These are phyloP conservation scores for Sphaerophoria rueppellii DNA, from an alignment of 2,888 invertebrate species.

Conservation along the genomic window DNA sequence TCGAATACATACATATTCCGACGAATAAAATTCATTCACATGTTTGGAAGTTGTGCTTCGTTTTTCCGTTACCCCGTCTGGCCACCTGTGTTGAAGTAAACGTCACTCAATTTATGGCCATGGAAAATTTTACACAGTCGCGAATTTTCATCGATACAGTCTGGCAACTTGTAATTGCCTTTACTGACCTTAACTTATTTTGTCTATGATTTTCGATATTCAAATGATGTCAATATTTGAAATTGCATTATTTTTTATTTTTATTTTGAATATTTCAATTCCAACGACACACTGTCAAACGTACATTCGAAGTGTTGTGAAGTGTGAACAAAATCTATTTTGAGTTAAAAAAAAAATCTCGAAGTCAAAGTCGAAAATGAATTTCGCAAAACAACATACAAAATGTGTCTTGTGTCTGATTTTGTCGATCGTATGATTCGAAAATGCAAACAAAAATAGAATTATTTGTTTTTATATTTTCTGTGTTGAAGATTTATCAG, in stretches of 20 bases:
- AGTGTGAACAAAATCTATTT: constrained; percentile 12
- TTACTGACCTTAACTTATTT: constrained; percentile 21
- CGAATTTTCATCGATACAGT: background rate
- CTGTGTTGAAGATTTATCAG: background rate
- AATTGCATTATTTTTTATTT: constrained; percentile 3
- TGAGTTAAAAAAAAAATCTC: background rate
- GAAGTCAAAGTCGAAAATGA: constrained; percentile 4
- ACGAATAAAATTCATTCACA: constrained; percentile 3
- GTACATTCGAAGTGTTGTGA: background rate
- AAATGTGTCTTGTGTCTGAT: constrained; percentile 20
- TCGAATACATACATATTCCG: background rate
- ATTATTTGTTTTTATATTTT: constrained; percentile 26
- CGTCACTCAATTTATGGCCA: background rate
- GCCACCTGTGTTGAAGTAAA: background rate
- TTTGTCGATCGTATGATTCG: constrained; percentile 53
- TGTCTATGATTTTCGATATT: background rate
- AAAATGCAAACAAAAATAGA: constrained; percentile 60
- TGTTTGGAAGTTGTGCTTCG: background rate
- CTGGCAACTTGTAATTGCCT: background rate
- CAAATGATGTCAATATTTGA: constrained; percentile 15
- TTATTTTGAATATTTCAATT: background rate
- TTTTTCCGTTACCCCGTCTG: background rate
- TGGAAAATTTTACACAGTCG: background rate
- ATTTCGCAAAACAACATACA: constrained; percentile 10
- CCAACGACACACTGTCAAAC: background rate